Evolutionary conservation across 2,113 vertebrate genomes (phyloP), one percentile per base, ranked within the genome.

Genomic region (Plectropomus leopardus): DNA sequence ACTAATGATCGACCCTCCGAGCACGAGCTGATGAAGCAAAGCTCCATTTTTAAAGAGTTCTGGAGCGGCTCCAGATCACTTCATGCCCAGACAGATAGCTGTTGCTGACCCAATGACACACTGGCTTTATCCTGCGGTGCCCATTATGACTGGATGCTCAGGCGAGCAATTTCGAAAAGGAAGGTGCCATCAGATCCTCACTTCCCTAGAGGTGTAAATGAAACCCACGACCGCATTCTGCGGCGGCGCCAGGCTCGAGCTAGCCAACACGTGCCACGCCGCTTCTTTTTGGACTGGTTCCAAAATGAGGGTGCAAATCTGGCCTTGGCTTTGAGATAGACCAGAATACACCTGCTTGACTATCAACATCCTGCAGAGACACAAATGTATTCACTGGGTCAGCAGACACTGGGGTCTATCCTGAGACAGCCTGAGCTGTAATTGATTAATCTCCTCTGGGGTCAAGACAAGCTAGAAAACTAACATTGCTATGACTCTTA

Each of bases 61-160:
- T 93, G 82, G 74, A 91, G 70, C 11, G 53, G 75, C 69, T 89
- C 88, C 90, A 91, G 82, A 74, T 76, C 83, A 21, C 78, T 72
- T 67, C 76, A 51, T 73, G 68, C 74, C 80, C 68, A 82, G 84
- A 87, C 84, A 72, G 76, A 87, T 80, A 88, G 83, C 80, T 75
- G 53, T 40, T 61, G 82, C 80, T 86, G 89, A 93, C 89, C 91
- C 81, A 82, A 66, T 90, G 92, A 91, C 91, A 92, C 85, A 72
- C 67, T 86, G 75, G 76, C 66, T 91, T 84, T 60, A 70, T 80
- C 78, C 60, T 24, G 28, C 76, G 73, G 74, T 78, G 67, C 78
- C 42, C 51, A 70, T 48, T 21, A 40, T 69, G 63, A 74, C 54
- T 64, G 78, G 70, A 71, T 66, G 76, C 88, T 61, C 42, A 24